Evolutionary conservation across 2,888 invertebrate genomes (phyloP).

Genomic region (Norana najaformis): DNA sequence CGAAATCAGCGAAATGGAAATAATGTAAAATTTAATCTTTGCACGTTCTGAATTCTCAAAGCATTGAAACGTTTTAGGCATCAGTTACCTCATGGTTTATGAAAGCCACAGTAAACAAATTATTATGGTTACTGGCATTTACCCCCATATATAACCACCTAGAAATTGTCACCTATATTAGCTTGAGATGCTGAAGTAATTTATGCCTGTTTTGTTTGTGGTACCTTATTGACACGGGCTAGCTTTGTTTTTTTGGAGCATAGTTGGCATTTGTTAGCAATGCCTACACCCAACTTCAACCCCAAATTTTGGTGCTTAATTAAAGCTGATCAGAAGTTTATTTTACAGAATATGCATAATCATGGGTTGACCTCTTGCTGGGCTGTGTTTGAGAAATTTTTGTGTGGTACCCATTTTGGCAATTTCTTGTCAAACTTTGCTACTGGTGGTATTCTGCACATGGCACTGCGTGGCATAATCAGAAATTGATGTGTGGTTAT

Average conservation of each 20-base stretch:
- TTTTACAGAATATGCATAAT: background rate
- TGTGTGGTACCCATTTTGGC: constrained; percentile 16
- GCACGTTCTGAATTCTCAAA: background rate
- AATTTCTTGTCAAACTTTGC: background rate
- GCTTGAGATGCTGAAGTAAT: background rate
- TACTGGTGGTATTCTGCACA: background rate
- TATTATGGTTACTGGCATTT: background rate
- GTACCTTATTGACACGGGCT: background rate
- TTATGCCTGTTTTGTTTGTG: background rate
- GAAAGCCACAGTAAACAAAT: background rate
- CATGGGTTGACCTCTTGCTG: background rate
- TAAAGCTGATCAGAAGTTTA: background rate
- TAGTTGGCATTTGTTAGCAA: background rate
- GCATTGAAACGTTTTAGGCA: background rate
- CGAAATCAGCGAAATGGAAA: background rate
- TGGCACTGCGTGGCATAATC: background rate
- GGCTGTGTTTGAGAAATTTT: background rate
- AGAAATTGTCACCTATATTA: background rate
- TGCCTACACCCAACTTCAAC: background rate
- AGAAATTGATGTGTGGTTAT: background rate
- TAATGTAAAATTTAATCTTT: background rate
- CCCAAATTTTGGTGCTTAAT: background rate
- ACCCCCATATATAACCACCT: background rate
- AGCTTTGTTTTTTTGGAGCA: background rate
- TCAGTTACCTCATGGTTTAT: background rate